Conservation (phyloP, 2,888 invertebrate genomes). For the Leucophora obtusa region DNA sequence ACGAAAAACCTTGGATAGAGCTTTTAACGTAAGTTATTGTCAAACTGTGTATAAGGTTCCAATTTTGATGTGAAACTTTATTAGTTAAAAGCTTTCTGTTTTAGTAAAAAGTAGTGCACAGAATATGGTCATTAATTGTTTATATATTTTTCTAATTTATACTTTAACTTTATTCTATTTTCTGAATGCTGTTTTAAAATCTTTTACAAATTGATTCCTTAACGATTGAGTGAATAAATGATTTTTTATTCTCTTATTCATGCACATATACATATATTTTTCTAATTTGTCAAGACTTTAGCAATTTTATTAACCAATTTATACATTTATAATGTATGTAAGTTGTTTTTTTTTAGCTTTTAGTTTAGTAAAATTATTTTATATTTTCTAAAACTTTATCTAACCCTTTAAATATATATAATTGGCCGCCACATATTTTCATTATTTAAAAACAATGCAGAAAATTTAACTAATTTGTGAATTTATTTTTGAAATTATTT, state of each 20-base stretch:
- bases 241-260: constrained; percentile 7
- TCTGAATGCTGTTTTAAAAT: neutral
- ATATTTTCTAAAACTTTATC: constrained; percentile 43
- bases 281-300: constrained; percentile 50
- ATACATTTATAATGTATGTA: constrained; percentile 61
- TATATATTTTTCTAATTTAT: constrained; percentile 3
- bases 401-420: too few species aligned
- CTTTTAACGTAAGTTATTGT: too few species aligned
- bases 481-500: constrained; percentile 35
- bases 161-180: neutral
- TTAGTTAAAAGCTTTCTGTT: too few species aligned
- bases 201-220: neutral
- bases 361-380: constrained; percentile 62
- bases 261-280: constrained; percentile 1
- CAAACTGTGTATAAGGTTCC: too few species aligned
- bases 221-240: constrained; percentile 25
- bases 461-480: constrained; percentile 16
- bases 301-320: constrained; percentile 53
- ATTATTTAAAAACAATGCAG: constrained; percentile 6
- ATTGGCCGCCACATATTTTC: constrained; percentile 28
- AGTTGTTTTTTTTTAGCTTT: constrained; percentile 58
- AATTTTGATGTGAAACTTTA: too few species aligned
- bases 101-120: too few species aligned
- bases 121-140: neutral
- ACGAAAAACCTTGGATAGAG: too few species aligned